phyloP scores from a whole-genome alignment of 2,888 invertebrate genomes.

The Acanthosoma haemorrhoidale region DNA sequence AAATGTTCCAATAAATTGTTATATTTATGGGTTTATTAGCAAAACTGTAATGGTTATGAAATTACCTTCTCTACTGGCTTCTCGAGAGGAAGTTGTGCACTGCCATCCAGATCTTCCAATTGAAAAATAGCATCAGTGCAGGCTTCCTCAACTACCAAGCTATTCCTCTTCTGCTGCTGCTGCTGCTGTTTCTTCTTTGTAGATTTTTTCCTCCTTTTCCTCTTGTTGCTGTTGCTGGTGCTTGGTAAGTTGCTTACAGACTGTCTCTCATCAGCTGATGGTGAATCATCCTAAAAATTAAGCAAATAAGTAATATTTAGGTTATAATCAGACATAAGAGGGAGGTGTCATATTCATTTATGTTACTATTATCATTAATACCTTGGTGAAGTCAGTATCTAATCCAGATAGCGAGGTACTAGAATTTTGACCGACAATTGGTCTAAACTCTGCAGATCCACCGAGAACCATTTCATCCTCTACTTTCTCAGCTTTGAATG shows the following conservation, averaged over 20 bases:
- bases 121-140: slow-evolving; percentile 38
- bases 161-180: slow-evolving; percentile 16
- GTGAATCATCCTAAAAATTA: slow-evolving; percentile 35
- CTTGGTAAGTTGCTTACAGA: neutral
- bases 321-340: too few species aligned
- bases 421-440: slow-evolving; percentile 49
- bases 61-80: slow-evolving; percentile 6
- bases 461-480: slow-evolving; percentile 45
- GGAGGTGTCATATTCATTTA: too few species aligned
- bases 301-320: too few species aligned
- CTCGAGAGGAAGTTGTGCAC: neutral
- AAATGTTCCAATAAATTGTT: neutral
- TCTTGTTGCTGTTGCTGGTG: slow-evolving; percentile 50
- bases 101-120: slow-evolving; percentile 39
- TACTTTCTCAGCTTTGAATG: slow-evolving; percentile 54
- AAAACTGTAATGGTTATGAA: neutral
- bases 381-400: slow-evolving; percentile 37
- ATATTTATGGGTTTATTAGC: too few species aligned
- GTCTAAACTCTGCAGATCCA: slow-evolving; percentile 58
- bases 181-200: slow-evolving; percentile 56
- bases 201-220: slow-evolving; percentile 72
- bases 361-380: slow-evolving; percentile 8
- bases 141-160: slow-evolving; percentile 25
- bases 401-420: slow-evolving; percentile 39
- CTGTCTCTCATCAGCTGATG: slow-evolving; percentile 35